Evolutionary conservation across 2,888 invertebrate species (phyloP).

Genomic region (Phytoseiulus persimilis): DNA sequence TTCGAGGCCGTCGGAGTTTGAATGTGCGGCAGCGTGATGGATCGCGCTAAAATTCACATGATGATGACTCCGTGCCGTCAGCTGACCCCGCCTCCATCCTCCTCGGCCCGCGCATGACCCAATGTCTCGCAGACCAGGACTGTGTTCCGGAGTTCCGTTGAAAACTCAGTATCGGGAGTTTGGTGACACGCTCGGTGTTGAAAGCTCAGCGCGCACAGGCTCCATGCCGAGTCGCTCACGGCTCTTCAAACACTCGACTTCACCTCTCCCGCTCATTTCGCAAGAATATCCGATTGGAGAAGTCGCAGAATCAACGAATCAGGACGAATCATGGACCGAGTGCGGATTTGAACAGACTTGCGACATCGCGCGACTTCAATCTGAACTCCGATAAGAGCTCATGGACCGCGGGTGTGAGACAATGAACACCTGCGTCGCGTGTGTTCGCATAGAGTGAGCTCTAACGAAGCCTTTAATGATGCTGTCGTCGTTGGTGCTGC

Average conservation of each 20-base stretch:
- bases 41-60: slow-evolving; percentile 5
- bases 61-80: neutral
- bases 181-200: no score
- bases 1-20: neutral
- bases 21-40: neutral
- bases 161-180: no score
- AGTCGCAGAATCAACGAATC: neutral
- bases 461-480: neutral
- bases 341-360: neutral
- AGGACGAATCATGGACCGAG: neutral
- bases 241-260: neutral
- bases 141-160: no score
- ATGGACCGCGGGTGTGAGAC: neutral
- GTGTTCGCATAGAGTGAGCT: neutral
- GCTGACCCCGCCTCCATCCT: neutral
- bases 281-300: neutral
- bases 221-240: no score
- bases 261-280: neutral
- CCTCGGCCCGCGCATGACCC: neutral
- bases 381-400: neutral
- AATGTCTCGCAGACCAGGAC: no score
- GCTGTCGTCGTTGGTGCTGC: neutral
- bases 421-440: neutral
- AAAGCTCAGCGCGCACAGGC: no score
- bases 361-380: neutral